Percentiles rank a stretch among this genome's conserved stretches.
Evolutionary conservation across 2,888 invertebrate species (phyloP).

Genomic region (Acholoe squamosa): DNA sequence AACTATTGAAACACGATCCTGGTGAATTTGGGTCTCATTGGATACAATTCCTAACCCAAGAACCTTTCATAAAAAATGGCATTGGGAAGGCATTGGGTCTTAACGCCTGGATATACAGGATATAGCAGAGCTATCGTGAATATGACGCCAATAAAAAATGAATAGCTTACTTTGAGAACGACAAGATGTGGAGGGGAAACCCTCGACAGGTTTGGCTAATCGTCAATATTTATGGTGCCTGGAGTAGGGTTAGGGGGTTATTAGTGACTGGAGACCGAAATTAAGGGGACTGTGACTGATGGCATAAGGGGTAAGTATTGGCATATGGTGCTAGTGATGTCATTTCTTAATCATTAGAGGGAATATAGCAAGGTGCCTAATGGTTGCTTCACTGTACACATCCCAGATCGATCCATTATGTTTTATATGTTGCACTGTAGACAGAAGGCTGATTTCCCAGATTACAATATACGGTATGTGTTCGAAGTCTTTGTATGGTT

Average conservation of each 20-base stretch:
- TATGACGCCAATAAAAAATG: constrained; percentile 1
- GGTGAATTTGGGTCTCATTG: too few species aligned
- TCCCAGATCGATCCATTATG: too few species aligned
- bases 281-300: neutral
- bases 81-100: too few species aligned
- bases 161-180: neutral
- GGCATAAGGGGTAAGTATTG: neutral
- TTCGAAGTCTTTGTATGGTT: too few species aligned
- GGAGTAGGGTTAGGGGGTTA: neutral
- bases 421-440: too few species aligned
- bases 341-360: neutral
- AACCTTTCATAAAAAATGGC: too few species aligned
- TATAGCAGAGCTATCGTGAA: neutral
- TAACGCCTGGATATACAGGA: too few species aligned
- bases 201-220: neutral
- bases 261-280: neutral
- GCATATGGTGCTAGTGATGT: neutral
- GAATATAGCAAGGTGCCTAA: neutral
- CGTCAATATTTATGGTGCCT: neutral
- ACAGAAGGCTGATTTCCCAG: too few species aligned
- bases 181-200: constrained; percentile 9
- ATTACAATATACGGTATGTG: too few species aligned
- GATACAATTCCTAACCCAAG: too few species aligned
- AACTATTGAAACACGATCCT: too few species aligned
- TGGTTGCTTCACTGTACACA: too few species aligned